Evolutionary conservation across 1,140 invertebrate genomes (phyloP).

Genomic region (Conus ventricosus): DNA sequence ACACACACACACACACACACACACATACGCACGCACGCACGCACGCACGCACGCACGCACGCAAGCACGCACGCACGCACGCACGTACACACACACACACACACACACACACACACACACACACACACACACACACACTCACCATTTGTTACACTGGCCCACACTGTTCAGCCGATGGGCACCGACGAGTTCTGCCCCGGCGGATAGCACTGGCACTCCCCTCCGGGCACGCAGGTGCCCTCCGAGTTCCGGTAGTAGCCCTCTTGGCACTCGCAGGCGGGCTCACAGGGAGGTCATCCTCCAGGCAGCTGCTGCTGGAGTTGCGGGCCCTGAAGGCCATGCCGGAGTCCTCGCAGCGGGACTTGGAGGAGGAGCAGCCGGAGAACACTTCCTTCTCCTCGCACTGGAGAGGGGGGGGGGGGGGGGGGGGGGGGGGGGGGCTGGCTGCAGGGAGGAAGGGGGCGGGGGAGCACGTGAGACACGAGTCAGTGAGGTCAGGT

Average conservation of each 20-base stretch:
- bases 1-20: slow-evolving; percentile 3
- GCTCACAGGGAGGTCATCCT: slow-evolving; percentile 4
- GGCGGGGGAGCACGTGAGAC: too few species aligned
- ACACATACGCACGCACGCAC: neutral
- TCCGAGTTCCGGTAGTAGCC: neutral
- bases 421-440: too few species aligned
- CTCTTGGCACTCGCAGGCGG: slow-evolving; percentile 8
- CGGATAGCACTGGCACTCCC: slow-evolving; percentile 21
- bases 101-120: neutral
- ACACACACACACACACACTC: neutral
- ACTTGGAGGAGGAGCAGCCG: slow-evolving; percentile 2
- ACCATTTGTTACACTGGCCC: neutral
- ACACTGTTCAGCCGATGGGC: neutral
- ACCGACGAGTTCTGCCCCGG: neutral
- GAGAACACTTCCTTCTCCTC: neutral
- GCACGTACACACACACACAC: neutral
- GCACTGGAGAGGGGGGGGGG: neutral
- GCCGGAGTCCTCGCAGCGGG: slow-evolving; percentile 4
- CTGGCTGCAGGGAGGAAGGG: too few species aligned
- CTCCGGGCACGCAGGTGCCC: neutral
- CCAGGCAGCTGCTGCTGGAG: neutral
- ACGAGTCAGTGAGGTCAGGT: too few species aligned
- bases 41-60: neutral
- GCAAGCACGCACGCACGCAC: neutral
- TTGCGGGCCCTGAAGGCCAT: neutral